phyloP scores from a whole-genome alignment of 2,888 invertebrate species.

The Galeruca laticollis region DNA sequence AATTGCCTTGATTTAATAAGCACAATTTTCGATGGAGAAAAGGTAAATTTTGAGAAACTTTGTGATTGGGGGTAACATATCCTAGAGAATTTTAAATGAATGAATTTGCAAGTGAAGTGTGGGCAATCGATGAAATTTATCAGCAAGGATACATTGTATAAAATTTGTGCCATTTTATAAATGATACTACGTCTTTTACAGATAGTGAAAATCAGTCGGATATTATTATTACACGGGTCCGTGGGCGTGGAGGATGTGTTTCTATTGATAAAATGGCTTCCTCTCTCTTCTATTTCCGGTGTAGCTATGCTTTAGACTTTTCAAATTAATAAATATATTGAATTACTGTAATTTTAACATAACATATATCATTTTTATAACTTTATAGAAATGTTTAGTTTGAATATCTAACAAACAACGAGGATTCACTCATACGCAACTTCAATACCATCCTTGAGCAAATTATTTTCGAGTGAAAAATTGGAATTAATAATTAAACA shows the following conservation, averaged over 20 bases:
- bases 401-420: no score
- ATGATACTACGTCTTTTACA: slow-evolving; percentile 31
- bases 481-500: no score
- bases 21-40: no score
- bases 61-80: no score
- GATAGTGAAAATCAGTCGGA: slow-evolving; percentile 38
- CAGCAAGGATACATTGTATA: slow-evolving; percentile 32
- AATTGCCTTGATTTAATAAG: no score
- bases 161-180: slow-evolving; percentile 32
- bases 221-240: slow-evolving; percentile 38
- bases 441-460: no score
- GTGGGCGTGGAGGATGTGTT: slow-evolving; percentile 38
- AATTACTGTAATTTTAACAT: neutral
- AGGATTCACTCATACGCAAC: no score
- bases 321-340: neutral
- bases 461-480: no score
- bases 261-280: slow-evolving; percentile 38
- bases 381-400: no score
- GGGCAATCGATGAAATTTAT: slow-evolving; percentile 32
- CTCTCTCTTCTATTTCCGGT: slow-evolving; percentile 37
- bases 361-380: neutral
- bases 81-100: neutral
- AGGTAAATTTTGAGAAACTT: no score
- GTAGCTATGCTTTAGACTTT: neutral
- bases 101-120: slow-evolving; percentile 24